Conservation (phyloP, 1,140 invertebrate genomes). For the Neodiprion virginianus region DNA sequence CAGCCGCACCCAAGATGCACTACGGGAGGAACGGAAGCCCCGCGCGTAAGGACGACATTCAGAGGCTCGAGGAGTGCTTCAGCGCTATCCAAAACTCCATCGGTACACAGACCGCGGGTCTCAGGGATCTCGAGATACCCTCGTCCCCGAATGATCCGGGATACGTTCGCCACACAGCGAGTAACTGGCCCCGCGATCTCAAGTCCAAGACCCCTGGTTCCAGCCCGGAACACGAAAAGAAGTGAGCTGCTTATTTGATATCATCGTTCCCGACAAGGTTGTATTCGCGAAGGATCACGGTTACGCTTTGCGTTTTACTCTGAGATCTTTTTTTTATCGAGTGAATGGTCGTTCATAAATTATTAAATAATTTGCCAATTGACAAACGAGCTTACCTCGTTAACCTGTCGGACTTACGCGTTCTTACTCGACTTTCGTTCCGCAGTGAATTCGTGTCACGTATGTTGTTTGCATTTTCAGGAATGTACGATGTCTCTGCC, state of each 20-base stretch:
- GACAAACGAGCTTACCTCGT: no score
- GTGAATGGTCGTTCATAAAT: no score
- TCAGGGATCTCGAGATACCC: slow-evolving; percentile 46
- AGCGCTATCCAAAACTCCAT: slow-evolving; percentile 57
- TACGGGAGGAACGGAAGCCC: slow-evolving; percentile 34
- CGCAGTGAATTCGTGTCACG: no score
- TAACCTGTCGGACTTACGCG: no score
- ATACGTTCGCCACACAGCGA: slow-evolving; percentile 72
- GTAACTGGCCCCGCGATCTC: slow-evolving; percentile 67
- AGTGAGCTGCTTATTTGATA: neutral
- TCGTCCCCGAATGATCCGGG: slow-evolving; percentile 72
- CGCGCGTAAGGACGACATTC: slow-evolving; percentile 49
- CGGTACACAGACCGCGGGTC: slow-evolving; percentile 48
- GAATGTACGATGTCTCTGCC: no score
- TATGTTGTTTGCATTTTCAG: no score
- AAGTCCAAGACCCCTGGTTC: slow-evolving; percentile 66
- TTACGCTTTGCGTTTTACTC: no score
- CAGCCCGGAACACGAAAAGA: slow-evolving; percentile 62
- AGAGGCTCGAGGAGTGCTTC: slow-evolving; percentile 59
- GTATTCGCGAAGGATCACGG: no score
- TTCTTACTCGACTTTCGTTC: no score
- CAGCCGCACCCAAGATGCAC: slow-evolving; percentile 40
- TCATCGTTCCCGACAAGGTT: neutral
- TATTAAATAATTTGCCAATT: no score
- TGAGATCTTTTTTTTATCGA: no score